Evolutionary conservation across 2,797 vertebrate genomes (phyloP), one percentile per base, ranked within the genome.

Genomic region (Syngnathus rostellatus): DNA sequence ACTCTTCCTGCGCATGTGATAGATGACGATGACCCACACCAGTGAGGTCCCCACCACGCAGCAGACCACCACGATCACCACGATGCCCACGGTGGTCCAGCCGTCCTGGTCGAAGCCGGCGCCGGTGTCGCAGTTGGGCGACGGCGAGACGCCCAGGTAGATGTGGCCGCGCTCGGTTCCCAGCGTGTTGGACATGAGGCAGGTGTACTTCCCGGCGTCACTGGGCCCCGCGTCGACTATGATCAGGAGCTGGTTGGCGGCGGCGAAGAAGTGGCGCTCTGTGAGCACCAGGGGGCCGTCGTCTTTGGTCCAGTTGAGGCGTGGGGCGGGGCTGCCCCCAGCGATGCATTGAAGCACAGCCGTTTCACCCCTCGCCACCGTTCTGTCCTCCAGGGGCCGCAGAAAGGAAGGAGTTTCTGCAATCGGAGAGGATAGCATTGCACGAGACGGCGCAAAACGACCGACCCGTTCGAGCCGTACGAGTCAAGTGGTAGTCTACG

Each of bases 21-120:
- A 99, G 74, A 99, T 99, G 84, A 99, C 96, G 72, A 98, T 92
- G 84, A 98, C 97, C 97, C 97, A 99, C 73, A 99, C 95, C 25
- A 99, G 89, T 1, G 97, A 99, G 25, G 97, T 99, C 66, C 96
- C 97, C 41, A 99, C 97, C 85, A 99, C 97, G 45, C 97, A 99
- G 86, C 97, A 98, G 66, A 99, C 97, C 85, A 99, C 96, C 4
- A 94, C 96, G 39, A 99, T 98, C 82, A 99, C 96, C 76, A 99
- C 95, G 3, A 99, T 94, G 60, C 97, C 97, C 87, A 96, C 94
- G 0, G 95, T 99, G 78, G 93, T 93, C 96, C 96, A 98, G 57
- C 92, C 93, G 2, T 98, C 96, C 57, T 93, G 93, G 5, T 93
- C 89, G 8, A 92, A 77, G 1, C 54, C 74, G 0, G 68, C 16